phyloP scores from a whole-genome alignment of 35 echinoderm and acorn worm genomes.

The Ophioderma brevispina region DNA sequence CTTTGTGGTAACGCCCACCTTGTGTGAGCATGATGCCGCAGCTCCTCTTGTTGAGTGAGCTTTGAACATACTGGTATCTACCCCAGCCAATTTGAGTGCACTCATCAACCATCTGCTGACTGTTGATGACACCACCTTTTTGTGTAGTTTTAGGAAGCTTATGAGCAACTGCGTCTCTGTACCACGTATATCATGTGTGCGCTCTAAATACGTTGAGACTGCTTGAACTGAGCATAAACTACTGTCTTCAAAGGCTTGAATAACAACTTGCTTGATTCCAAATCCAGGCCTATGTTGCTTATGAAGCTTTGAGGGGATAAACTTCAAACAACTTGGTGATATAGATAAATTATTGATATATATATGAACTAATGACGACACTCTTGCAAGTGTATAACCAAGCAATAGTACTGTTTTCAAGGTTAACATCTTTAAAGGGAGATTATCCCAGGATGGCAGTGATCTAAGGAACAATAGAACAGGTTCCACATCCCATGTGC shows the following conservation, averaged over 20 bases:
- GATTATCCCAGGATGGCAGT: background rate
- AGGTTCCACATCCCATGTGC: slow-evolving; percentile 37
- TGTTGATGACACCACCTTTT: slow-evolving; percentile 21
- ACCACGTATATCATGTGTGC: background rate
- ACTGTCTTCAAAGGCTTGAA: background rate
- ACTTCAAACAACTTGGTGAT: background rate
- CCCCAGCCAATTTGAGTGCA: background rate
- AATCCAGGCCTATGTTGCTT: slow-evolving; percentile 16
- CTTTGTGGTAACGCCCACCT: no score
- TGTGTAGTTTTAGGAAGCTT: slow-evolving; percentile 24
- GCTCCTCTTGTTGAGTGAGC: background rate
- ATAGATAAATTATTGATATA: background rate
- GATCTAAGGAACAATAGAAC: no score
- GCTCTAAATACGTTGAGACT: background rate
- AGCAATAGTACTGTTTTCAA: slow-evolving; percentile 13
- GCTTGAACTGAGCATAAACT: background rate
- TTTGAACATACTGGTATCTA: slow-evolving; percentile 7
- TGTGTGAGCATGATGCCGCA: no score
- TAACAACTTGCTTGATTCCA: background rate
- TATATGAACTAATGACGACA: slow-evolving; percentile 20
- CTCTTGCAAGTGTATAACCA: slow-evolving; percentile 24
- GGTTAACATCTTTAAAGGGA: slow-evolving; percentile 32
- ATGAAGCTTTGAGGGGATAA: background rate
- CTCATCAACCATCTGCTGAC: slow-evolving; percentile 28
- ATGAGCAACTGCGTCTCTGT: slow-evolving; percentile 31